Base-by-base conservation (phyloP, 2,888 invertebrate genomes). In the Megastigmus dorsalis region DNA sequence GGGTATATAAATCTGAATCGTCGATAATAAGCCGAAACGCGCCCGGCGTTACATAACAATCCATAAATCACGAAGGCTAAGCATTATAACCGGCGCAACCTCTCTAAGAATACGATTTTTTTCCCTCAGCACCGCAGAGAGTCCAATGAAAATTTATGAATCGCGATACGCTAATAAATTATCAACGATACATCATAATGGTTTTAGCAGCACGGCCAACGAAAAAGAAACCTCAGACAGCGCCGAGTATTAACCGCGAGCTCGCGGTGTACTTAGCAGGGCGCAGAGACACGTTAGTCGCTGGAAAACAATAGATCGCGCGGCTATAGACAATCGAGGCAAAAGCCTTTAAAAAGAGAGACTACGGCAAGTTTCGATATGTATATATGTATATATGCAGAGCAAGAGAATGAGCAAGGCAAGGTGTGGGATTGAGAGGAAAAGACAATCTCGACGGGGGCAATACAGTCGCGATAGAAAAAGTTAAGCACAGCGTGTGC, bases 301-400 rank as follows among this genome's bases (percentile, higher is more conserved):
- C 55, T 18, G 15, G n/a, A n/a, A 72, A 66, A 72, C 72, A 72
- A 72, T 72, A 43, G n/a, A n/a, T n/a, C n/a, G n/a, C n/a, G 72
- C 36, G 13, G 18, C 13, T 26, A 33, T n/a, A n/a, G n/a, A n/a
- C n/a, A n/a, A n/a, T n/a, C 30, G 55, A 55, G 41, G 7, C 28
- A 26, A 28, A 18, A 57, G 28, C 15, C n/a, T n/a, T n/a, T n/a
- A n/a, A n/a, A n/a, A n/a, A n/a, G 15, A 48, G 33, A n/a, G 15
- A 33, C n/a, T n/a, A n/a, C n/a, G 23, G 50, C 20, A 43, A 63
- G 10, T 62, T 43, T 62, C 33, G 54, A 36, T 48, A 43, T 28
- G 3, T 33, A 7, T 33, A 10, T n/a, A n/a, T n/a, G n/a, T n/a
- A n/a, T n/a, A 26, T 7, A 28, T 20, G 28, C 18, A n/a, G 18